These are phyloP conservation scores for Porphyrio hochstetteri DNA, from an alignment of 2,113 vertebrate genomes.

Conservation along the genomic window DNA sequence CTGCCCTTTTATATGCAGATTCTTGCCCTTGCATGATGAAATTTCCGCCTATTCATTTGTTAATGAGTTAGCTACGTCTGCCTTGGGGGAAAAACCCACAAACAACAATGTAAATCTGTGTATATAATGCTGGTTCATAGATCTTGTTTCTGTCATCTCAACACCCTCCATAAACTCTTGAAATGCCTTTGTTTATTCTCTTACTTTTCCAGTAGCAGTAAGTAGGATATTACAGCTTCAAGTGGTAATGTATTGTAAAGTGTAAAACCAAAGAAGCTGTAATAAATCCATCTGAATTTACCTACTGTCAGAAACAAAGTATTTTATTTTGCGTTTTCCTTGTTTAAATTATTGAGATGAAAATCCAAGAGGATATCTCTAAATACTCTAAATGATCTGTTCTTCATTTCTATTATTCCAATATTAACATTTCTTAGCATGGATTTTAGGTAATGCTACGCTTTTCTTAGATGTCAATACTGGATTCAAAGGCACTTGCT, in stretches of 20 bases:
- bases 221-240: not conserved
- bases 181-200: not conserved
- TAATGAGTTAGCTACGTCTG: not conserved
- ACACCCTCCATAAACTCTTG: not conserved
- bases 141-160: not conserved
- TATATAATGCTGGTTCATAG: not conserved
- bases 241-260: not conserved
- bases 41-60: not conserved
- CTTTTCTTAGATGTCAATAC: not conserved
- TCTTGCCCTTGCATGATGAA: not conserved
- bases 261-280: not conserved
- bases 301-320: not conserved
- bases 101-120: not conserved
- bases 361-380: not conserved
- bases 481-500: not conserved
- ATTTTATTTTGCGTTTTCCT: not conserved
- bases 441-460: not conserved
- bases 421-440: not conserved
- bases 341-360: not conserved
- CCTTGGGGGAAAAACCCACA: not conserved
- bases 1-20: not conserved
- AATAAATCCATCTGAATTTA: not conserved
- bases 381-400: not conserved
- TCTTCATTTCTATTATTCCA: not conserved
- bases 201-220: not conserved